Evolutionary conservation across 2,888 invertebrate species (phyloP).

Genomic region (Tachina fera): DNA sequence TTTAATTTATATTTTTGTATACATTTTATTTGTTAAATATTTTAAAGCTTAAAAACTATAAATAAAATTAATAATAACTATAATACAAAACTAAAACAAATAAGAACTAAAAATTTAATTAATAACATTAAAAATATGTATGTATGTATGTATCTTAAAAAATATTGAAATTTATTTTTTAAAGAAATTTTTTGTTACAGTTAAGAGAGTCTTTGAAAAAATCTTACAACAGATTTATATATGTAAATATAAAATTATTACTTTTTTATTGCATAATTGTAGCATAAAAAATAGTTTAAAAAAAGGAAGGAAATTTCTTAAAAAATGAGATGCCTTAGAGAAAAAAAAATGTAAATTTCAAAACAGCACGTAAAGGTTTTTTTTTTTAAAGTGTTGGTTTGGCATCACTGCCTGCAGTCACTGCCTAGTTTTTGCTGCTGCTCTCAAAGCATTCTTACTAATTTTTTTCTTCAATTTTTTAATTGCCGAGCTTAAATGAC

Average conservation of each 20-base stretch:
- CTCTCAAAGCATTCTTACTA: neutral
- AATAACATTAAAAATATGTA: constrained; percentile 60
- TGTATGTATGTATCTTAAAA: too few relatives aligned
- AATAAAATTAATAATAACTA: constrained; percentile 55
- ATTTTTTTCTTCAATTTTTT: neutral
- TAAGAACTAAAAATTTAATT: constrained; percentile 36
- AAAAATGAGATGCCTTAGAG: neutral
- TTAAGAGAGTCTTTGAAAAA: constrained; percentile 70
- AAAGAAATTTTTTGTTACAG: constrained; percentile 33
- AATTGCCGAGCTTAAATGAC: neutral
- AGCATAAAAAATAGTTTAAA: neutral
- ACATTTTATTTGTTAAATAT: constrained; percentile 62
- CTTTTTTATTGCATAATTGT: neutral
- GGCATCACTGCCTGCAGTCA: neutral
- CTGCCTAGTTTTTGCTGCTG: neutral
- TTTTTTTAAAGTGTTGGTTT: neutral
- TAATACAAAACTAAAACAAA: constrained; percentile 42
- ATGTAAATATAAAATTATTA: constrained; percentile 2
- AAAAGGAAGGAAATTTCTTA: constrained; percentile 19
- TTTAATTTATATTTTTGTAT: constrained; percentile 30
- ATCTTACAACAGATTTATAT: constrained; percentile 73
- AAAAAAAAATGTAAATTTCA: constrained; percentile 18
- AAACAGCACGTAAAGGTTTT: constrained; percentile 48
- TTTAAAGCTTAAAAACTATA: constrained; percentile 60
- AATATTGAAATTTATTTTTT: constrained; percentile 4